phyloP scores from a whole-genome alignment of 2,113 vertebrate genomes.

The Orientallactaga bullata region DNA sequence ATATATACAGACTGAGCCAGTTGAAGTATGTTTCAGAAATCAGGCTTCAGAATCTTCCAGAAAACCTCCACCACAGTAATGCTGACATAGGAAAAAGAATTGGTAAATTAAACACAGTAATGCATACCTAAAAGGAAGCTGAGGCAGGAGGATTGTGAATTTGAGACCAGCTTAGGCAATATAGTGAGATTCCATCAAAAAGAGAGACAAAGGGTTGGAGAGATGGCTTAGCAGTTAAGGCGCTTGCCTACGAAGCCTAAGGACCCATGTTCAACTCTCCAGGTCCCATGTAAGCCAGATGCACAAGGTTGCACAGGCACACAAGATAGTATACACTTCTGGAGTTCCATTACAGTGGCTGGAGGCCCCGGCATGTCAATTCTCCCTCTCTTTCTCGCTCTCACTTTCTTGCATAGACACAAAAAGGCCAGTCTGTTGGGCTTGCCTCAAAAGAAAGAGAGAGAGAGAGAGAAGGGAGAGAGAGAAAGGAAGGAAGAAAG shows the following conservation, averaged over 20 bases:
- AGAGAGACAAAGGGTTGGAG: background rate
- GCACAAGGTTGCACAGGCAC: too few species aligned
- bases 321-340: too few species aligned
- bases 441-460: too few species aligned
- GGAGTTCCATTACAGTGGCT: too few species aligned
- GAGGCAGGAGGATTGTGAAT: background rate
- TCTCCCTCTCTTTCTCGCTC: too few species aligned
- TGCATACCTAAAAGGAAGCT: background rate
- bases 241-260: too few species aligned
- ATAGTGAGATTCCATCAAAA: background rate
- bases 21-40: constrained; percentile 50
- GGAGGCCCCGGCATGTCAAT: too few species aligned
- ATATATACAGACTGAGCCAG: background rate
- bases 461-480: fast-evolving
- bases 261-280: too few species aligned
- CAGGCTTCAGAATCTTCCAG: constrained; percentile 45
- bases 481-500: background rate
- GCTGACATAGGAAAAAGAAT: background rate
- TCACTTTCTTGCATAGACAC: too few species aligned
- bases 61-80: constrained; percentile 11
- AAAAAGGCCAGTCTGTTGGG: too few species aligned
- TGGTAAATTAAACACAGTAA: background rate
- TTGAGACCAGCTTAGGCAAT: background rate
- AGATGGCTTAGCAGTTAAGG: background rate
- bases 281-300: too few species aligned